Evolutionary conservation across 2,113 vertebrate species (phyloP).

Genomic region (Trichomycterus rosablanca): DNA sequence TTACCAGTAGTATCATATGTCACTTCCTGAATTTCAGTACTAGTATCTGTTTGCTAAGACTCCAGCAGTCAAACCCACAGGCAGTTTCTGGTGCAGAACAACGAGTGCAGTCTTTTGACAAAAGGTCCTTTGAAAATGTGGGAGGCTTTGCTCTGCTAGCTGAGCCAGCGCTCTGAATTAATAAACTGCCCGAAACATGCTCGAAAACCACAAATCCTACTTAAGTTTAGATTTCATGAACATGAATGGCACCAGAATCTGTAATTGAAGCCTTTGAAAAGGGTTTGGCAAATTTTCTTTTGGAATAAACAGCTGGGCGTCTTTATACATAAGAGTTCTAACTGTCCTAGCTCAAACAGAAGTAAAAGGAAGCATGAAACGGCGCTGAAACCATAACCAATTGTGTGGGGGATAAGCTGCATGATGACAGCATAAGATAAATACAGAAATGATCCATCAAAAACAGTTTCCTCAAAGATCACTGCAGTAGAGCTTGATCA

Average conservation of each 20-base stretch:
- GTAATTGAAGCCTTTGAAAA: background rate
- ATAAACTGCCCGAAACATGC: background rate
- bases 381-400: background rate
- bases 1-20: too few species aligned
- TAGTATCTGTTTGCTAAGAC: background rate
- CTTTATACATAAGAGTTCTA: background rate
- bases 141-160: background rate
- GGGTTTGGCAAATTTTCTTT: background rate
- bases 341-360: background rate
- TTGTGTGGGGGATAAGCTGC: background rate
- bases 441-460: background rate
- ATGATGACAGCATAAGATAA: background rate
- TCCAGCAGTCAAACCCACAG: slow-evolving; percentile 6
- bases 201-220: slow-evolving; percentile 8
- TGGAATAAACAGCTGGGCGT: background rate
- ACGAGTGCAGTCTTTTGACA: background rate
- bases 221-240: background rate
- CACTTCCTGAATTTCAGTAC: background rate
- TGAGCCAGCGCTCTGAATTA: background rate
- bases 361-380: background rate
- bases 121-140: background rate
- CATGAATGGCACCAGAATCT: background rate
- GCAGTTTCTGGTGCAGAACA: background rate
- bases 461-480: too few species aligned
- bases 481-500: too few species aligned